Base-by-base conservation (phyloP, 2,888 invertebrate genomes). In the Gymnosoma rotundatum region DNA sequence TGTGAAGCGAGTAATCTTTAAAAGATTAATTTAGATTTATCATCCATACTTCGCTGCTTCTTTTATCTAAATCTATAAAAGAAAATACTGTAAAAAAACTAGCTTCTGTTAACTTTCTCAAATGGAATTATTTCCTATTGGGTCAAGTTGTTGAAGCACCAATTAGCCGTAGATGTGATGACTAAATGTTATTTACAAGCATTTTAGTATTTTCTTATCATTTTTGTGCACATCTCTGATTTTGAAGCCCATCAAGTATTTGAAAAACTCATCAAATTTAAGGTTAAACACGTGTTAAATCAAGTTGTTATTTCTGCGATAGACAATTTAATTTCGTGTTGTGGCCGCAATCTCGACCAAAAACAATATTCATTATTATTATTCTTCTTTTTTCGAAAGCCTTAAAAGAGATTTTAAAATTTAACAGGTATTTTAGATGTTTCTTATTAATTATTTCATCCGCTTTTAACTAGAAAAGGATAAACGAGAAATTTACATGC, bases 261-360 rank as follows among this genome's bases (percentile, higher is more conserved):
- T 18, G 66, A 38, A 78, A 58, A 83, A 66, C 50, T 54, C 75
- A 75, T 79, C 36, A 83, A 83, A 54, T 73, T 83, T 83, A 69
- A 83, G 61, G 61, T 42, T 67, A 63, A 76, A 50, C 67, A 80
- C 76, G 75, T 80, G 76, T 25, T 80, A 76, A 80, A 69, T 80
- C 72, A 67, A n/a, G 54, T 66, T 36, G 48, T 52, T 63, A 18
- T 61, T 45, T 54, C 14, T 48, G 20, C 14, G n/a, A 14, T 10
- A 54, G 25, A 20, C 54, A 64, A 54, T 16, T 25, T 50, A 18
- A 66, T 67, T 67, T 20, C 7, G 50, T 36, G 14, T n/a, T 58
- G 38, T 61, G 38, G n/a, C 66, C 52, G 72, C 50, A 76, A 64
- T 52, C n/a, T 58, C 42, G 60, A 21, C 6, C 10, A 64, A 10